Evolutionary conservation across 1,140 invertebrate species (phyloP), one percentile per base, ranked within the genome.

Genomic region (Bombus picipes): DNA sequence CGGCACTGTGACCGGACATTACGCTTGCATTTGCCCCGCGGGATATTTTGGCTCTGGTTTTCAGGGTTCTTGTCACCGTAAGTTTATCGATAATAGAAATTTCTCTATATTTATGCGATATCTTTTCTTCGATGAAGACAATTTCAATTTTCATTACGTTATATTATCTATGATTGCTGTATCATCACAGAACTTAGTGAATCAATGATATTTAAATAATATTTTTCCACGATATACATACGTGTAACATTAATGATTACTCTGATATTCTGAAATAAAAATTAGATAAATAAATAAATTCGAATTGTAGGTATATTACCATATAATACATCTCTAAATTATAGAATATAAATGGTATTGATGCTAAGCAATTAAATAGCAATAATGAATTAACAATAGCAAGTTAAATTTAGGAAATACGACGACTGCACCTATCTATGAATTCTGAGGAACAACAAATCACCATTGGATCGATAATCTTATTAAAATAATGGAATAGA

Each of bases 11-110:
- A 97, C 96, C 5, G 97, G 97, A 5, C 96, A 97, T 84, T 97
- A 97, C 92, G 95, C 96, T 37, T 97, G 97, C 88, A 93, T 97
- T 12, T 97, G 97, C 90, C 95, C 95, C 37, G 92, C 95, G 10
- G 97, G 97, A 32, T 97, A 96, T 88, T 97, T 96, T 92, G 97
- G 97, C 43, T 96, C 96, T 39, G 97, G 97, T 9, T 90, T 97
- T 0, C 93, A 91, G 88, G 96, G 95, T 57, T 96, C 96, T 41
- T 97, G 97, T 89, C 94, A 95, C 81, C 95, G 97, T 97, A 95
- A 95, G 95, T 95, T 65, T 72, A 22, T 39, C 28, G 59, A 47
- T 53, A 79, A 79, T 2, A 78, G 12, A 18, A 9, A 37, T 68
- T 37, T 37, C 32, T 34, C 18, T 25, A 5, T 25, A 62, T 62